Evolutionary conservation across 2,797 vertebrate species (phyloP).

Genomic region (Karalla daura): DNA sequence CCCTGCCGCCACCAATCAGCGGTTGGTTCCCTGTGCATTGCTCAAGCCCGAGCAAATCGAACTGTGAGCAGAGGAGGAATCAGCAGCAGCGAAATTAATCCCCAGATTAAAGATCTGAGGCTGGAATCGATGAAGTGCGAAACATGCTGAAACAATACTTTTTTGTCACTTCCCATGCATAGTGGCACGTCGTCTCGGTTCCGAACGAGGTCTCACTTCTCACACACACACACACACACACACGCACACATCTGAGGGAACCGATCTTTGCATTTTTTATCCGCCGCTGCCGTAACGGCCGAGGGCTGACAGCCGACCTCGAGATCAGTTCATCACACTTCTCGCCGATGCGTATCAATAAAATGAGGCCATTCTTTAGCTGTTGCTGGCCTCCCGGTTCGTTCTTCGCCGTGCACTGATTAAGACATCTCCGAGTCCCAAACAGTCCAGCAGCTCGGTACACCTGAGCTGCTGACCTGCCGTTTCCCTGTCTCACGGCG

Average conservation of each 20-base stretch:
- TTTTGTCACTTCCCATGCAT: background rate
- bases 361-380: no score
- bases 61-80: conserved; percentile 26
- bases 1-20: conserved; percentile 34
- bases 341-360: no score
- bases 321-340: no score
- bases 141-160: conserved; percentile 34
- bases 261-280: background rate
- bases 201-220: no score
- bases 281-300: no score
- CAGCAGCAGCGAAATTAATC: conserved; percentile 34
- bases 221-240: background rate
- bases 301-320: background rate
- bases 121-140: conserved; percentile 2
- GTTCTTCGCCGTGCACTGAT: no score
- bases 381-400: no score
- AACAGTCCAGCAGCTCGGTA: no score
- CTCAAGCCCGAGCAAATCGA: conserved; percentile 35
- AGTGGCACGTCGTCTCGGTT: no score
- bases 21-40: conserved; percentile 17
- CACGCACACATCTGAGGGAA: background rate
- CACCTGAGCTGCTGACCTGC: no score
- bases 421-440: no score
- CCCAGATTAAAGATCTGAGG: conserved; percentile 43
- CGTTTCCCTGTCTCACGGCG: no score